Conservation (phyloP, 2,113 vertebrate genomes). For the Colinus virginianus region DNA sequence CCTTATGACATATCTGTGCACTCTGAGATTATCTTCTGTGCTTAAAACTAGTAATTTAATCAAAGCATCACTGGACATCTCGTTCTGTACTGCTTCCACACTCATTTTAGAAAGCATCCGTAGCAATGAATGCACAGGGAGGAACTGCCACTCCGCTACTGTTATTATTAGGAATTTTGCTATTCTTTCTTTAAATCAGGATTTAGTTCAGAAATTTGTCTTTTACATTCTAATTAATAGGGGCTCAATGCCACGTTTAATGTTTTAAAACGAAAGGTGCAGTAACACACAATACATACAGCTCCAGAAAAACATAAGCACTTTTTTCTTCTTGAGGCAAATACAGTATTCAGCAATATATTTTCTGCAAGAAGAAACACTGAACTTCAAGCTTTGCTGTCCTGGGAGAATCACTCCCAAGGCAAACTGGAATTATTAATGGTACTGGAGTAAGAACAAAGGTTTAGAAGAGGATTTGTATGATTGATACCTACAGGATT, state of each 20-base stretch:
- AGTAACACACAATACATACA: neutral
- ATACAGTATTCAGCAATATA: neutral
- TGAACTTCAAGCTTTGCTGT: neutral
- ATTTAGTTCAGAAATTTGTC: neutral
- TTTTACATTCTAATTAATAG: neutral
- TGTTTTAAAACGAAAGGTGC: neutral
- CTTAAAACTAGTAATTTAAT: neutral
- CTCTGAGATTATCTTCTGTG: neutral
- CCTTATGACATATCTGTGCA: neutral
- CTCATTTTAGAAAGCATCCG: neutral
- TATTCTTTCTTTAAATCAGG: neutral
- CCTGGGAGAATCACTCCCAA: neutral
- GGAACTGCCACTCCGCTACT: neutral
- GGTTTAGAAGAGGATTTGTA: neutral
- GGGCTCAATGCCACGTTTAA: neutral
- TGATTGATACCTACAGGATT: neutral
- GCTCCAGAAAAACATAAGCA: neutral
- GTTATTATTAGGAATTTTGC: neutral
- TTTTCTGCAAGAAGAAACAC: neutral
- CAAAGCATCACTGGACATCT: neutral
- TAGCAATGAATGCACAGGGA: neutral
- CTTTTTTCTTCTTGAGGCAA: neutral
- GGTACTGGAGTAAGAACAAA: neutral
- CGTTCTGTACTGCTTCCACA: neutral
- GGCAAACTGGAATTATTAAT: neutral